These are phyloP conservation scores for Nephrotoma flavescens DNA, from an alignment of 2,888 invertebrate genomes.

Conservation along the genomic window DNA sequence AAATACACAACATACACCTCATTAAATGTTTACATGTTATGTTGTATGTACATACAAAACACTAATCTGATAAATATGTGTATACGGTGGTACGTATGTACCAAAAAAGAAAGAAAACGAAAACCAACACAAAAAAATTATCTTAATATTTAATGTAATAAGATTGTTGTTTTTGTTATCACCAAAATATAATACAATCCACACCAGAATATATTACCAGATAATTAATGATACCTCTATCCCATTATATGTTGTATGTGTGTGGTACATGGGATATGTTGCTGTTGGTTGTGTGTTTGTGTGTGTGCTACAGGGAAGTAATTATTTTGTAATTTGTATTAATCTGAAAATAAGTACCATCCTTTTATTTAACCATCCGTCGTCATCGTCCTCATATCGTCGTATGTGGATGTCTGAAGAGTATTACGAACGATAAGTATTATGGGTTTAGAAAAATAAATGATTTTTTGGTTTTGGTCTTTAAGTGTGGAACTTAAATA, in stretches of 20 bases:
- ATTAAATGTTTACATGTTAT: not conserved
- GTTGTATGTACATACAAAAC: not conserved
- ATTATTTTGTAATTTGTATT: not conserved
- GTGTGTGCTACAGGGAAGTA: not conserved
- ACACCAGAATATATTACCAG: not conserved
- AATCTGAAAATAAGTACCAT: not conserved
- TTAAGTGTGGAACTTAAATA: not conserved
- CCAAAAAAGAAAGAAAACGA: not conserved
- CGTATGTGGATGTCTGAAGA: not conserved
- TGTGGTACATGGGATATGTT: not conserved
- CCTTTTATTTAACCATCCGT: not conserved
- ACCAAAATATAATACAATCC: not conserved
- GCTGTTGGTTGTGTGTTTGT: not conserved
- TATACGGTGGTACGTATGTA: not conserved
- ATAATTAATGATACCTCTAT: not conserved
- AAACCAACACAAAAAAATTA: not conserved
- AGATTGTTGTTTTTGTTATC: not conserved
- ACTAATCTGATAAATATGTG: not conserved
- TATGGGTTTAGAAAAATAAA: not conserved
- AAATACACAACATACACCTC: not conserved
- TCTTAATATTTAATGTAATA: not conserved
- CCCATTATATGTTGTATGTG: not conserved
- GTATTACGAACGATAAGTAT: not conserved
- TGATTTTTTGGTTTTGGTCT: not conserved
- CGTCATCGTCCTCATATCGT: not conserved